Conservation (phyloP, 1,140 invertebrate genomes). For the Drosophila pallidifrons region DNA sequence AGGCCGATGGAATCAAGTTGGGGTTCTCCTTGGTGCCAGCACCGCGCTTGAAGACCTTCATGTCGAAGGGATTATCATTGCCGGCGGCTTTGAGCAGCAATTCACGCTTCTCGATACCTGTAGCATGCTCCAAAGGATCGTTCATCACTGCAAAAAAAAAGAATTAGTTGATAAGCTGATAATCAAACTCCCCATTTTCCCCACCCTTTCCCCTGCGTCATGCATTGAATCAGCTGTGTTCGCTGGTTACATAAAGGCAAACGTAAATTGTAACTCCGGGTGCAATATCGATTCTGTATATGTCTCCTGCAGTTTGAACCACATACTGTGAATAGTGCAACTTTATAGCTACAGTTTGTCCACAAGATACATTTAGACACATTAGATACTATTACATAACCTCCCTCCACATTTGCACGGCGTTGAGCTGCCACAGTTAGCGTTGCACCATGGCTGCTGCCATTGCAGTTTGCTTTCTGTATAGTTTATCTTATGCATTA, state of each 20-base stretch:
- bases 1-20: slow-evolving; percentile 95
- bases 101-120: slow-evolving; percentile 96
- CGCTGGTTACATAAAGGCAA: slow-evolving; percentile 61
- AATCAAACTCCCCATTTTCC: not conserved
- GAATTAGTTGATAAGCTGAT: slow-evolving; percentile 47
- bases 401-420: slow-evolving; percentile 37
- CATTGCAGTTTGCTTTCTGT: not conserved
- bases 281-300: not conserved
- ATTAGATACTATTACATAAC: slow-evolving; percentile 72
- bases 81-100: slow-evolving; percentile 93
- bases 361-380: slow-evolving; percentile 24
- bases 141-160: slow-evolving; percentile 87
- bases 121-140: slow-evolving; percentile 96
- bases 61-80: slow-evolving; percentile 96
- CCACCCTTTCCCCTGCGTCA: no score
- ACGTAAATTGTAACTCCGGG: not conserved
- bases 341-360: slow-evolving; percentile 7
- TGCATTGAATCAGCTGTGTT: slow-evolving; percentile 35
- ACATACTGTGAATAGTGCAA: slow-evolving; percentile 47
- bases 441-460: not conserved
- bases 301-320: not conserved
- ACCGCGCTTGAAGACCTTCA: slow-evolving; percentile 92
- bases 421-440: slow-evolving; percentile 1
- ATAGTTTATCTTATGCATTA: slow-evolving; percentile 34
- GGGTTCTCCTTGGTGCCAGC: slow-evolving; percentile 94